A percentile compares a stretch with the other conserved stretches of the same genome.
phyloP scores from a whole-genome alignment of 1,140 invertebrate genomes.

The Hormaphis cornu region DNA sequence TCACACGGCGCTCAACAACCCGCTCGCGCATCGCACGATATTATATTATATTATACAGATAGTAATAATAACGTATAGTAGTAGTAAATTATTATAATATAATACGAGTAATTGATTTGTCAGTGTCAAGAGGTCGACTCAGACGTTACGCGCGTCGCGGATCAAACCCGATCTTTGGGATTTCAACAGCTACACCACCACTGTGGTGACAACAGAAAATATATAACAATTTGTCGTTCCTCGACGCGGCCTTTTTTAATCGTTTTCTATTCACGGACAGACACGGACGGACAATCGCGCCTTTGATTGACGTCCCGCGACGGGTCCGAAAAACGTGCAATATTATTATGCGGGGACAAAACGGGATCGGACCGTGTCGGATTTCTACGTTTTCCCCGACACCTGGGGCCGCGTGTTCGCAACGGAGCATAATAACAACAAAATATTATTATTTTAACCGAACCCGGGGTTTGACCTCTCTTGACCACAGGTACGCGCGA shows the following conservation, averaged over 20 bases:
- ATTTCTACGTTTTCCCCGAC: constrained; percentile 1
- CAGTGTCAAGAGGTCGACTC: constrained; percentile 1
- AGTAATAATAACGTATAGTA: background rate
- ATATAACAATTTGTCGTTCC: too few species aligned
- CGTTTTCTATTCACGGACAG: background rate
- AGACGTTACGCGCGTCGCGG: background rate
- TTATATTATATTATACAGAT: background rate
- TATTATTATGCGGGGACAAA: background rate
- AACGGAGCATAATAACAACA: too few species aligned
- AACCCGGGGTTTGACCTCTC: too few species aligned
- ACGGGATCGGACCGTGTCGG: constrained; percentile 3
- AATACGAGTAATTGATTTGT: constrained; percentile 30
- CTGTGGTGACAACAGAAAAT: too few species aligned
- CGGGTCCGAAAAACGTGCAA: background rate
- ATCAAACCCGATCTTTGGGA: too few species aligned
- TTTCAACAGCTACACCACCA: too few species aligned
- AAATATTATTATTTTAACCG: too few species aligned
- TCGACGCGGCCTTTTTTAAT: background rate
- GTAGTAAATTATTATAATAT: too few species aligned
- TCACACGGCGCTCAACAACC: too few species aligned
- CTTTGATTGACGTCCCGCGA: background rate
- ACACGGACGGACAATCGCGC: background rate
- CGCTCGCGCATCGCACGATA: too few species aligned
- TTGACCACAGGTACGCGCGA: too few species aligned
- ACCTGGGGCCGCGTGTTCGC: too few species aligned